A percentile compares a stretch with the other conserved stretches of the same genome.
Conservation (phyloP, 53 echinoderm and acorn worm genomes). For the Actinopyga echinites region DNA sequence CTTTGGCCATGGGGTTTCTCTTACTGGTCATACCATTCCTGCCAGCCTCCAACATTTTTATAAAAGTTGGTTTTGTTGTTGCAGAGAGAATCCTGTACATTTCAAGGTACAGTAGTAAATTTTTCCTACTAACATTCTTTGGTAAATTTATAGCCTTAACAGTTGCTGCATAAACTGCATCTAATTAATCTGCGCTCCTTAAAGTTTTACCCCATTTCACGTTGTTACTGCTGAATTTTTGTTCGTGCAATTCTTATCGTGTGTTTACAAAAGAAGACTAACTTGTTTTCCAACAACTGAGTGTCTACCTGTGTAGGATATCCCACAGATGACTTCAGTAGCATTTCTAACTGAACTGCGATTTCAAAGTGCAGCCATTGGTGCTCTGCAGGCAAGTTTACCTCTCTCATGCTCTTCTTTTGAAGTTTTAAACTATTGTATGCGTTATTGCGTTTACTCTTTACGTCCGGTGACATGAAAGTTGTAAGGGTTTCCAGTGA, state of each 20-base stretch:
- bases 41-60: slow-evolving; percentile 85
- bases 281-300: too few species aligned
- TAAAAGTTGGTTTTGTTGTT: slow-evolving; percentile 93
- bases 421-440: not conserved
- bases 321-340: too few species aligned
- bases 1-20: slow-evolving; percentile 57
- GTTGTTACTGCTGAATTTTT: too few species aligned
- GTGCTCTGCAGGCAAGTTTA: too few species aligned
- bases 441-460: not conserved
- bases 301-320: too few species aligned
- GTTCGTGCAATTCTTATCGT: too few species aligned
- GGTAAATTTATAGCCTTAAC: not conserved
- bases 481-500: not conserved
- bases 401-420: too few species aligned
- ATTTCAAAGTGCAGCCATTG: too few species aligned
- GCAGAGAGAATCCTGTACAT: slow-evolving; percentile 97
- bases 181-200: not conserved
- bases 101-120: slow-evolving; percentile 70
- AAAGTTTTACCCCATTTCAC: too few species aligned
- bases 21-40: slow-evolving; percentile 88
- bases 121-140: not conserved
- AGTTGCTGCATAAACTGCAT: not conserved
- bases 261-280: too few species aligned
- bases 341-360: too few species aligned
- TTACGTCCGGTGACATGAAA: not conserved